A percentile compares a stretch with the other conserved stretches of the same genome.
These are phyloP conservation scores for Anastatus disparis DNA, from an alignment of 1,140 invertebrate species.

Conservation along the genomic window DNA sequence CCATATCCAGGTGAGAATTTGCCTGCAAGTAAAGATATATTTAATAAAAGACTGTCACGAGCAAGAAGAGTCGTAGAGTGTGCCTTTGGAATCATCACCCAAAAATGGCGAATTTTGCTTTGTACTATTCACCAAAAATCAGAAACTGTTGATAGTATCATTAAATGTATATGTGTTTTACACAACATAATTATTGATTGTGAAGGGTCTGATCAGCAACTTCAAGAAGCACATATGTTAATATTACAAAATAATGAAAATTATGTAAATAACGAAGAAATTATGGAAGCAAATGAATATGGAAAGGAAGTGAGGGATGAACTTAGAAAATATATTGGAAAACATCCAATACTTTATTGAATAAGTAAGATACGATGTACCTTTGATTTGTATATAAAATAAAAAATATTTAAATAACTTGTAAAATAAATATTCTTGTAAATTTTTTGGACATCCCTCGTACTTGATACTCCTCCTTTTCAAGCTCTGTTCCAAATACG, in stretches of 20 bases:
- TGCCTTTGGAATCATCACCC: conserved; percentile 60
- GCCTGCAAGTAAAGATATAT: conserved; percentile 46
- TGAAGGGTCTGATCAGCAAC: background rate
- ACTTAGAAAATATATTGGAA: background rate
- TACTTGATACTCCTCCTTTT: too few relatives aligned
- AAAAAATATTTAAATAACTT: too few relatives aligned
- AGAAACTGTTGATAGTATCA: conserved; percentile 1
- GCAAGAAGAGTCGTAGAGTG: conserved; percentile 59
- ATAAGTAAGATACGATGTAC: too few relatives aligned
- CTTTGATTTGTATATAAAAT: too few relatives aligned
- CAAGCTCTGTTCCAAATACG: too few relatives aligned
- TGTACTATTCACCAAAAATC: background rate
- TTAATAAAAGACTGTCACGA: conserved; percentile 60
- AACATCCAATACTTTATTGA: too few relatives aligned
- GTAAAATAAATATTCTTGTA: too few relatives aligned
- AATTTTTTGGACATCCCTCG: too few relatives aligned
- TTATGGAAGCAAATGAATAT: too few relatives aligned
- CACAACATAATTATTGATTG: conserved; percentile 13
- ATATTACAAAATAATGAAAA: too few relatives aligned
- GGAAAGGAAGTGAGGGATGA: background rate
- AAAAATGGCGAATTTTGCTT: conserved; percentile 57
- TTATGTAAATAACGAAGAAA: too few relatives aligned
- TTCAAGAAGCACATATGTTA: too few relatives aligned
- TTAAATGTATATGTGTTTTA: conserved; percentile 26
- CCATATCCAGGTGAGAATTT: background rate